These are phyloP conservation scores for Cephalopholis sonnerati DNA, from an alignment of 2,113 vertebrate genomes.

Conservation along the genomic window DNA sequence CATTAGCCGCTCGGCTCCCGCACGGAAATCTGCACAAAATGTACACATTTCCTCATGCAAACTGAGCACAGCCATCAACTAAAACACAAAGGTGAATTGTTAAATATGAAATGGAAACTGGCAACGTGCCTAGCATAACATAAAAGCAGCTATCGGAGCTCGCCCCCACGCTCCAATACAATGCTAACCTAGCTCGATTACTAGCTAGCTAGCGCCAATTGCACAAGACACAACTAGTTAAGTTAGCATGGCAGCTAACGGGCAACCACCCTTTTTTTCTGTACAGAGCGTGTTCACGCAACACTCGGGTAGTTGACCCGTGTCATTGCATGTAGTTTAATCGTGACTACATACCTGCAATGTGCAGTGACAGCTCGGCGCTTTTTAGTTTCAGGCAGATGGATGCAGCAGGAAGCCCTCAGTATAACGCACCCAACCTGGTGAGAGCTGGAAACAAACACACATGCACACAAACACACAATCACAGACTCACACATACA, in stretches of 20 bases:
- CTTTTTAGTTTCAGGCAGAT: conserved; percentile 40
- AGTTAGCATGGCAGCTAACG: conserved; percentile 71
- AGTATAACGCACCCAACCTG: conserved; percentile 62
- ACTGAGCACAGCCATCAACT: rapidly evolving
- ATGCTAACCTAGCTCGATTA: conserved; percentile 60
- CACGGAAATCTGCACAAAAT: conserved; percentile 40
- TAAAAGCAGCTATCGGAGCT: conserved; percentile 21
- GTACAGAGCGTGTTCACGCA: not conserved
- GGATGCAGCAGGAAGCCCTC: conserved; percentile 77
- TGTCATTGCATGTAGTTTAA: not conserved
- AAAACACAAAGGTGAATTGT: rapidly evolving
- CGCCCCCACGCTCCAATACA: conserved; percentile 13
- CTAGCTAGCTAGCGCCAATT: conserved; percentile 56
- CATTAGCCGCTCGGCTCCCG: conserved; percentile 53
- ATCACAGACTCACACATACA: conserved; percentile 6
- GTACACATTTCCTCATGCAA: not conserved
- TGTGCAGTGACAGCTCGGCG: conserved; percentile 55
- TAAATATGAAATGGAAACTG: not conserved
- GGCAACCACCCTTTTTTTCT: conserved; percentile 45
- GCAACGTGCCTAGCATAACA: not conserved
- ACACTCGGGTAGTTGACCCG: not conserved
- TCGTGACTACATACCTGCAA: conserved; percentile 59
- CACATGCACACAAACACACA: conserved; percentile 24
- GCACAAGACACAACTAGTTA: conserved; percentile 49
- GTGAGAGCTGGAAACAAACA: conserved; percentile 68